Evolutionary conservation across 2,888 invertebrate genomes (phyloP).

Genomic region (Cyaniris semiargus): DNA sequence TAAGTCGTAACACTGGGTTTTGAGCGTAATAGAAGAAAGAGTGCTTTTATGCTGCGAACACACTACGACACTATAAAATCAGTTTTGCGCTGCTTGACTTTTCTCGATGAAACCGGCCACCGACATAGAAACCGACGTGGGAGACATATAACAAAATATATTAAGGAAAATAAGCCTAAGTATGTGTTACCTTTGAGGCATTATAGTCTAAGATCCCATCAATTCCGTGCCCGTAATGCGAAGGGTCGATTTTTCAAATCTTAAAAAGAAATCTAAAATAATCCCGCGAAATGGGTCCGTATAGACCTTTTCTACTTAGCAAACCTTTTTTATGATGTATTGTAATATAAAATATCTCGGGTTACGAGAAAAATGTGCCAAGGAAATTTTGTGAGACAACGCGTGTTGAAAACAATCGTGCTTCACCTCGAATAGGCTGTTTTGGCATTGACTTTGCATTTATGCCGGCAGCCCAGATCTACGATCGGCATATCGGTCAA

Average conservation of each 20-base stretch:
- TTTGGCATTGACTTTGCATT: too few species aligned
- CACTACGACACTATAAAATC: too few species aligned
- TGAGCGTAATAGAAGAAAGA: too few species aligned
- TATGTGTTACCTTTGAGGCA: slow-evolving; percentile 4
- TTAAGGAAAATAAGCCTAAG: not conserved
- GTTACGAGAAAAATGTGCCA: not conserved
- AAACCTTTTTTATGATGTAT: slow-evolving; percentile 19
- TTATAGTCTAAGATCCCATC: slow-evolving; percentile 12
- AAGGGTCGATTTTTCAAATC: slow-evolving; percentile 4
- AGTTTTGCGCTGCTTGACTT: too few species aligned
- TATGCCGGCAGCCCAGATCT: too few species aligned
- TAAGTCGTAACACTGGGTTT: too few species aligned
- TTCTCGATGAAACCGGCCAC: too few species aligned
- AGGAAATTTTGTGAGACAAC: not conserved
- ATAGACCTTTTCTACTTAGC: slow-evolving; percentile 15
- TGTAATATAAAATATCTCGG: slow-evolving; percentile 6
- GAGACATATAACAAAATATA: not conserved
- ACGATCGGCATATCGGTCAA: too few species aligned
- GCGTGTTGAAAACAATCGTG: not conserved
- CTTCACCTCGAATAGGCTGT: too few species aligned
- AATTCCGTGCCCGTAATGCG: not conserved
- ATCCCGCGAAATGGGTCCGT: slow-evolving; percentile 1
- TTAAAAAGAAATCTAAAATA: slow-evolving; percentile 21
- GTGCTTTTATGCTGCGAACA: too few species aligned
- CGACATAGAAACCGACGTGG: too few species aligned